These are phyloP conservation scores for Leuctra nigra DNA, from an alignment of 2,888 invertebrate genomes.

Conservation along the genomic window DNA sequence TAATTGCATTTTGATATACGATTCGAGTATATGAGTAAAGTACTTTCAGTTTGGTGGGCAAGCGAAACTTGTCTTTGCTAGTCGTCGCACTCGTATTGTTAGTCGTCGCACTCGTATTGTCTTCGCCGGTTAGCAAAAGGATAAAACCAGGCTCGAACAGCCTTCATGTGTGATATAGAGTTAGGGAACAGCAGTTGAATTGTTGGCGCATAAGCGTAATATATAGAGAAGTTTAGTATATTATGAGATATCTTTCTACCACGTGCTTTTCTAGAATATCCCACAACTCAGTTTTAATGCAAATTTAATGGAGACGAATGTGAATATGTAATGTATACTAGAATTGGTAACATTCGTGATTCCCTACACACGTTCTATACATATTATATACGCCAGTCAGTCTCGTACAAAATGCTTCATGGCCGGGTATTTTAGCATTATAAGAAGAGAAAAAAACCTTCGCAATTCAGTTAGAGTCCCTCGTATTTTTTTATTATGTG, in stretches of 20 bases:
- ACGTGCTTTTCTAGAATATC: neutral
- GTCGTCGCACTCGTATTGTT: no score
- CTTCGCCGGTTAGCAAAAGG: no score
- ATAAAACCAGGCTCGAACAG: no score
- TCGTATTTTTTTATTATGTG: neutral
- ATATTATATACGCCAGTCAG: neutral
- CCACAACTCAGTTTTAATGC: slow-evolving; percentile 4
- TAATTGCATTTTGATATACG: slow-evolving; percentile 16
- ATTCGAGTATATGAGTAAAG: no score
- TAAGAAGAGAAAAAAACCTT: neutral
- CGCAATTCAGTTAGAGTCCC: neutral
- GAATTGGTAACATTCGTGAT: neutral
- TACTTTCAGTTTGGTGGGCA: no score
- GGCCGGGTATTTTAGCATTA: no score
- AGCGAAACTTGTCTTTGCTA: no score
- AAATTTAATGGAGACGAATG: slow-evolving; percentile 9
- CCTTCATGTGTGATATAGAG: no score
- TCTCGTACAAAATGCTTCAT: neutral
- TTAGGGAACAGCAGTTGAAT: no score
- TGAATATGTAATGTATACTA: neutral
- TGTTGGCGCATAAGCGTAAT: no score
- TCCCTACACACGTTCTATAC: no score
- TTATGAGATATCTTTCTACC: neutral
- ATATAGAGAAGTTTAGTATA: neutral
- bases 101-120: no score